phyloP scores from a whole-genome alignment of 2,797 vertebrate species.

The Malacoctenus gilli region DNA sequence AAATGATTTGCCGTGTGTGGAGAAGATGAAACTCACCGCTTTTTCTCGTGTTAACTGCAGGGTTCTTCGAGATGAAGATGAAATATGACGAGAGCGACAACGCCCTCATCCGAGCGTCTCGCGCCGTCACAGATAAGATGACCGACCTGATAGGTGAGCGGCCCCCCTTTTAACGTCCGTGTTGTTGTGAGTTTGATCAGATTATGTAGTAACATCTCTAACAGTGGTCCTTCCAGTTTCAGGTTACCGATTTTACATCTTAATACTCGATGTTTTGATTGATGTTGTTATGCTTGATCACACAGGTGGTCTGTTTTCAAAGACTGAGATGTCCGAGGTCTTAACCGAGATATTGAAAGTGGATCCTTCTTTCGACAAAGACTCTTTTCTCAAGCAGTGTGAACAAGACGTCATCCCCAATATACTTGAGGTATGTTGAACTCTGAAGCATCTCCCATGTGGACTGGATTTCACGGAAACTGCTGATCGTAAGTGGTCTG shows the following conservation, averaged over 20 bases:
- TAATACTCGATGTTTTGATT: too few species aligned
- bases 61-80: constrained; percentile 99
- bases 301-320: constrained; percentile 93
- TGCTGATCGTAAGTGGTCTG: background rate
- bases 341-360: constrained; percentile 92
- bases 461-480: background rate
- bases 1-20: too few species aligned
- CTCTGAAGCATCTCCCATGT: background rate
- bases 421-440: constrained; percentile 86
- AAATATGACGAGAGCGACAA: constrained; percentile 97
- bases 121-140: constrained; percentile 92
- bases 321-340: constrained; percentile 97
- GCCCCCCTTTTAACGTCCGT: background rate
- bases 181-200: background rate
- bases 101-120: constrained; percentile 88
- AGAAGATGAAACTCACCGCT: background rate
- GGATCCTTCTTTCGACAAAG: constrained; percentile 93
- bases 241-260: too few species aligned
- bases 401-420: constrained; percentile 95
- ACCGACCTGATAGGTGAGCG: constrained; percentile 88
- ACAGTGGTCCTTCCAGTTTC: background rate
- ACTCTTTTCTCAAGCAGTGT: constrained; percentile 90
- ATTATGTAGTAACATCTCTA: background rate
- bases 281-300: too few species aligned
- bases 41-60: constrained; percentile 72